Conservation (phyloP, 2,113 vertebrate genomes). For the Cnemophilus loriae region DNA sequence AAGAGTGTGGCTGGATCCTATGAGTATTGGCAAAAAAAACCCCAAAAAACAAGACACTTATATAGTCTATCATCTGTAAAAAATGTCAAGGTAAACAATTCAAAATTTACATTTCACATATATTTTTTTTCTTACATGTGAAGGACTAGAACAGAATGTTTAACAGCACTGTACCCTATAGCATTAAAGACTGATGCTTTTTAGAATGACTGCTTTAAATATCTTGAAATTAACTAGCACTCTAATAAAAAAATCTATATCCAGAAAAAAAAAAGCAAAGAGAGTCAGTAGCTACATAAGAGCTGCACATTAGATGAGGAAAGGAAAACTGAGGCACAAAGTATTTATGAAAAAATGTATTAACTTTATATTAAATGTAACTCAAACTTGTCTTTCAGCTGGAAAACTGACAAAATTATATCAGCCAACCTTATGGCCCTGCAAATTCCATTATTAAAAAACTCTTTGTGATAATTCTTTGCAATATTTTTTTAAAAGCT, state of each 20-base stretch:
- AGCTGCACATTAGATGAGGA: background rate
- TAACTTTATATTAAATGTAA: background rate
- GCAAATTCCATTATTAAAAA: background rate
- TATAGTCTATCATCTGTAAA: background rate
- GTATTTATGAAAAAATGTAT: background rate
- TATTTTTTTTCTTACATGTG: background rate
- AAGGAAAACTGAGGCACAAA: background rate
- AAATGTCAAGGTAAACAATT: background rate
- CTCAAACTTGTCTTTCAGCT: background rate
- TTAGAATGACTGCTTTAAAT: background rate
- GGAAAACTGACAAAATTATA: background rate
- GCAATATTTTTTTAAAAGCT: background rate
- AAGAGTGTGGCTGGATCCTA: background rate
- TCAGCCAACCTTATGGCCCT: background rate
- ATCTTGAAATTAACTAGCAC: background rate
- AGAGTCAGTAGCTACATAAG: background rate
- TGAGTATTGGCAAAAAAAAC: background rate
- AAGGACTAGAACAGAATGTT: background rate
- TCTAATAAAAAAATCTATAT: background rate
- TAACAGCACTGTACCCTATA: background rate
- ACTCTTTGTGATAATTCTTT: background rate
- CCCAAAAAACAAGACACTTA: accelerated
- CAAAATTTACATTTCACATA: background rate
- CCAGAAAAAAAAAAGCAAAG: background rate
- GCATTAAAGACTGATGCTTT: background rate